These are phyloP conservation scores for Labeo catla DNA, from an alignment of 2,113 vertebrate species.

Conservation along the genomic window DNA sequence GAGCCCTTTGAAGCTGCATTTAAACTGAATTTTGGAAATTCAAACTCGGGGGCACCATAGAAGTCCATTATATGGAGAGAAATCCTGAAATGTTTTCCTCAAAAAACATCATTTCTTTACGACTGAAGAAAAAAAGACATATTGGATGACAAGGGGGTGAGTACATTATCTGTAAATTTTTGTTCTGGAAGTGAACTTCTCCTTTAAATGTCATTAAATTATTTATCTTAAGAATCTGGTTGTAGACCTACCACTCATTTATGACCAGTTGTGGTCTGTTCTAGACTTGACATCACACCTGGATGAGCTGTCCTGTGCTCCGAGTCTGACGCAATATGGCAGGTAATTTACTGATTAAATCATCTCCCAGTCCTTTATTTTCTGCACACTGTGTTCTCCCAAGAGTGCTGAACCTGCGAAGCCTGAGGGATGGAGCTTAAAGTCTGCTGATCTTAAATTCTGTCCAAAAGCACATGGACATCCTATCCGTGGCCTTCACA, in stretches of 20 bases:
- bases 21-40: too few relatives aligned
- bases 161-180: neutral
- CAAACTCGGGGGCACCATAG: too few relatives aligned
- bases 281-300: neutral
- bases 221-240: neutral
- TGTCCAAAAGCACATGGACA: slow-evolving; percentile 39
- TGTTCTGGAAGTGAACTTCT: too few relatives aligned
- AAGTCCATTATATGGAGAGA: too few relatives aligned
- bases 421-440: slow-evolving; percentile 24
- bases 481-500: slow-evolving; percentile 32
- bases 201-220: neutral
- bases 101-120: too few relatives aligned
- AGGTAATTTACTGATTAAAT: slow-evolving; percentile 36
- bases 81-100: too few relatives aligned
- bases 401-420: slow-evolving; percentile 5
- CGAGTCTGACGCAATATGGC: slow-evolving; percentile 35
- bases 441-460: slow-evolving; percentile 29
- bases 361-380: slow-evolving; percentile 28
- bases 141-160: too few relatives aligned
- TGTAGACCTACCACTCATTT: slow-evolving; percentile 18
- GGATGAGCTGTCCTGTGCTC: slow-evolving; percentile 31
- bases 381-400: neutral
- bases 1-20: too few relatives aligned
- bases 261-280: slow-evolving; percentile 28
- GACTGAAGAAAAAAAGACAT: too few relatives aligned